phyloP scores from a whole-genome alignment of 1,140 invertebrate genomes.

The Arion vulgaris region DNA sequence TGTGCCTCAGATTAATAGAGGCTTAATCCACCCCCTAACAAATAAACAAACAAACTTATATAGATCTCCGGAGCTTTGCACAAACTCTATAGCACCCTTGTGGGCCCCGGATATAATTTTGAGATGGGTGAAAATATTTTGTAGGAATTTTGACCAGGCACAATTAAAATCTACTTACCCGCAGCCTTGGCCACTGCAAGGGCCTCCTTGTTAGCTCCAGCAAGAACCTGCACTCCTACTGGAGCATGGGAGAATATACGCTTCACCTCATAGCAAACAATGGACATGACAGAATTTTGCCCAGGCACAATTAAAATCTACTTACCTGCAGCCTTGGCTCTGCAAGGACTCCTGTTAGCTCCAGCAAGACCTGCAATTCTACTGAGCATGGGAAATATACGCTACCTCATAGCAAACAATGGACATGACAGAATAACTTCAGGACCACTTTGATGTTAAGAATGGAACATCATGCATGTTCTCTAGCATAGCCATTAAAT shows the following conservation, averaged over 20 bases:
- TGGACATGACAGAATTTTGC: conserved; percentile 82
- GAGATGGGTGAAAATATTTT: too few relatives aligned
- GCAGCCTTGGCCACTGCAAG: conserved; percentile 94
- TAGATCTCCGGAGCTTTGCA: too few relatives aligned
- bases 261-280: conserved; percentile 62
- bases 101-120: too few relatives aligned
- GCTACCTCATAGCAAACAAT: conserved; percentile 62
- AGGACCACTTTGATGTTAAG: conserved; percentile 77
- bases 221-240: conserved; percentile 84
- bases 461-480: conserved; percentile 91
- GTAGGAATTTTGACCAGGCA: too few relatives aligned
- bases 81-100: too few relatives aligned
- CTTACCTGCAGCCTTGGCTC: conserved; percentile 93
- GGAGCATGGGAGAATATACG: conserved; percentile 55
- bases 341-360: conserved; percentile 84
- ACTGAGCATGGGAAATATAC: conserved; percentile 57
- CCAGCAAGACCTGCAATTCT: conserved; percentile 85
- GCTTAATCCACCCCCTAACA: too few relatives aligned
- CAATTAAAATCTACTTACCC: conserved; percentile 77
- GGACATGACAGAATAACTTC: conserved; percentile 84
- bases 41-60: too few relatives aligned
- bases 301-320: background rate
- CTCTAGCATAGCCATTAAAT: conserved; percentile 84
- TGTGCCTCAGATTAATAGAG: too few relatives aligned
- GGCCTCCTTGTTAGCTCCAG: conserved; percentile 84